These are phyloP conservation scores for Dendronephthya gigantea DNA, from an alignment of 64 coral and sea anemone species.

Conservation along the genomic window DNA sequence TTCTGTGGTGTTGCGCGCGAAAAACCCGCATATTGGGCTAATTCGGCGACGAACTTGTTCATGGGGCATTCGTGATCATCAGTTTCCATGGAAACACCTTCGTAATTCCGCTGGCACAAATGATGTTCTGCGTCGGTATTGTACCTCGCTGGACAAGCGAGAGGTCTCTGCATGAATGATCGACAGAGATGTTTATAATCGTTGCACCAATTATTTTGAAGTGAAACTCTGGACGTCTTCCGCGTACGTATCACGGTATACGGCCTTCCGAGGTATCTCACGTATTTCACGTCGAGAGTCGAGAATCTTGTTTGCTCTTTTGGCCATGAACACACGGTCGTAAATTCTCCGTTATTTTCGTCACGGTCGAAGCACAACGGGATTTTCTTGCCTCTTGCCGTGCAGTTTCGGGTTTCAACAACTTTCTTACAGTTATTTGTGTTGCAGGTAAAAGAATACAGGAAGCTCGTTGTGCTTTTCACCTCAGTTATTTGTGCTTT, in stretches of 20 bases:
- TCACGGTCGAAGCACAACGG: background rate
- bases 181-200: conserved; percentile 39
- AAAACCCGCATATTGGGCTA: conserved; percentile 29
- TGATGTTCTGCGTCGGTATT: background rate
- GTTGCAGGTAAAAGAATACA: too few relatives aligned
- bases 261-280: background rate
- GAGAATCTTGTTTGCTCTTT: background rate
- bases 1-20: conserved; percentile 16
- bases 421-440: background rate
- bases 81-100: conserved; percentile 15
- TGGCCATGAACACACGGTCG: background rate
- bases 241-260: conserved; percentile 13
- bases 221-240: background rate
- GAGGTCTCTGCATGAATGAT: conserved; percentile 28
- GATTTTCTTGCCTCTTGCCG: background rate
- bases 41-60: conserved; percentile 18
- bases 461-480: too few relatives aligned
- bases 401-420: background rate
- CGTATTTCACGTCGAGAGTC: background rate
- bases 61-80: conserved; percentile 22
- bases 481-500: too few relatives aligned
- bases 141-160: conserved; percentile 19
- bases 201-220: background rate
- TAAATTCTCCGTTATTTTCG: background rate
- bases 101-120: conserved; percentile 2